Evolutionary conservation across 2,797 vertebrate genomes (phyloP), one percentile per base, ranked within the genome.

Genomic region (Antennarius maculatus): DNA sequence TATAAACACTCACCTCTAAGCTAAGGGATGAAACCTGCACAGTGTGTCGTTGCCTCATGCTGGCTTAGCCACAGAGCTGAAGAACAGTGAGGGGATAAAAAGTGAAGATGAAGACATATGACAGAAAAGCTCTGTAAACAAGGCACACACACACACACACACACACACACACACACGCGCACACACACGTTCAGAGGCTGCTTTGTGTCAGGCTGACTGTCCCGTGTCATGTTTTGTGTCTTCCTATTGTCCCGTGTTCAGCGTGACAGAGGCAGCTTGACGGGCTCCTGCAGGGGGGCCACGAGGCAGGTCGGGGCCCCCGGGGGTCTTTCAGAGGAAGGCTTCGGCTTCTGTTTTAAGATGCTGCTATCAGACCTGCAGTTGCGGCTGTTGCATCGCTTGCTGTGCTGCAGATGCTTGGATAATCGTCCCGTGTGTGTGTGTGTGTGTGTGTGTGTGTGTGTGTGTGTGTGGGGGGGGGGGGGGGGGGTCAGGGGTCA

Each of bases 91-190:
- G 69, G 79, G 86, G 87, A 90, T 88, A 84, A 74, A 88, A 83
- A 80, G 69, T 61, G 43, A 62, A 84, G 85, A 88, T 86, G 87
- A 87, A 90, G 86, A 88, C 82, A 70, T 82, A 79, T 74, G 80
- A 87, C 79, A 84, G 81, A 74, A 83, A 77, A 86, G 84, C 87
- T 85, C 80, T 84, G 76, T 80, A 87, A 89, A 90, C 88, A 90
- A 84, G 71, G 70, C 67, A 73, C 71, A 74, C 78, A 72, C 74
- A 74, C 66, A 77, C 42, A 68, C 8, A 18, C 48, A 59, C 56
- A 43, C 69, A 59, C 62, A 78, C 64, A 64, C 59, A 29, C 60
- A 70, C 74, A 54, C 7, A 11, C 59, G 14, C 8, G 68, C 74
- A 54, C 7, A 11, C 59, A 45, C 34, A 61, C 49, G 42, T 34